Conservation (phyloP, 2,888 invertebrate genomes). For the Lottia gigantea region DNA sequence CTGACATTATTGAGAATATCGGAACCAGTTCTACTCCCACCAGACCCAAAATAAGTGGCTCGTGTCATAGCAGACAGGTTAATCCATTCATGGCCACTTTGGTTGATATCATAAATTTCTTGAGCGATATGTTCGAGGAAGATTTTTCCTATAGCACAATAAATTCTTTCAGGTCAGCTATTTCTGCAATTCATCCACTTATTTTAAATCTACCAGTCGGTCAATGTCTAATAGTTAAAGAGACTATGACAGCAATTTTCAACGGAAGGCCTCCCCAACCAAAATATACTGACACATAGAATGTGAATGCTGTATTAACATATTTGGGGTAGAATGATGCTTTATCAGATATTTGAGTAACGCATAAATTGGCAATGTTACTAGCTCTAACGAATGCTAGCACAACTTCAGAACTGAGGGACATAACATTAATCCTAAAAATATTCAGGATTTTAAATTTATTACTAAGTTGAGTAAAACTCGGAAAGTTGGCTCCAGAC, state of each 20-base stretch:
- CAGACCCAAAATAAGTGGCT: constrained; percentile 21
- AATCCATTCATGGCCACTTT: constrained; percentile 24
- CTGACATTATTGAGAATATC: constrained; percentile 16
- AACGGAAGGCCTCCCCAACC: constrained; percentile 21
- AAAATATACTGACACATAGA: constrained; percentile 22
- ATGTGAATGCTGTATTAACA: too few species aligned
- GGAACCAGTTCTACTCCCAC: constrained; percentile 18
- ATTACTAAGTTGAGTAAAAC: too few species aligned
- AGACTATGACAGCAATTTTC: constrained; percentile 22
- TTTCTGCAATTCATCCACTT: constrained; percentile 19
- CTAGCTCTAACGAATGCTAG: too few species aligned
- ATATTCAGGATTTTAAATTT: too few species aligned
- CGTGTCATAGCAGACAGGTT: constrained; percentile 21
- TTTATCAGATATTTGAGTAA: too few species aligned
- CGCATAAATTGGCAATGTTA: too few species aligned
- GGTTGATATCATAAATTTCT: constrained; percentile 17
- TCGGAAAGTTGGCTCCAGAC: too few species aligned
- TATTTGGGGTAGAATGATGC: too few species aligned
- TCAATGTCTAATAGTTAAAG: constrained; percentile 11
- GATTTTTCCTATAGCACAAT: background rate
- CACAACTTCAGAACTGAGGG: too few species aligned
- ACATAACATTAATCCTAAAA: too few species aligned
- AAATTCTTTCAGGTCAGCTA: constrained; percentile 11
- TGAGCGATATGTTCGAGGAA: constrained; percentile 5
- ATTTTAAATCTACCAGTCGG: constrained; percentile 16